Evolutionary conservation across 2,888 invertebrate genomes (phyloP).

Genomic region (Phlogophora meticulosa): DNA sequence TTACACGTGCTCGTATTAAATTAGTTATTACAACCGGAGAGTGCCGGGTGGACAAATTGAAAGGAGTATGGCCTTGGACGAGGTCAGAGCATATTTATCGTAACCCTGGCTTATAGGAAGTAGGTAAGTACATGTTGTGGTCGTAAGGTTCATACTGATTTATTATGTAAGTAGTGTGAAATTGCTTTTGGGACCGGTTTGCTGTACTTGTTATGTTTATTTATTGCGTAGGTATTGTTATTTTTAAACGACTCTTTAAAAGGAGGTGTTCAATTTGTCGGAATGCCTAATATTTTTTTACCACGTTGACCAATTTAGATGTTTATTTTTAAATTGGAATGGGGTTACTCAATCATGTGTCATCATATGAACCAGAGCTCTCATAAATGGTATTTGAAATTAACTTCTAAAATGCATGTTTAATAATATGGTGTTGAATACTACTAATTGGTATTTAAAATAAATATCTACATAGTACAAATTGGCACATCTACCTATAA

Average conservation of each 20-base stretch:
- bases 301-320: too few relatives aligned
- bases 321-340: too few relatives aligned
- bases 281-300: too few relatives aligned
- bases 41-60: constrained; percentile 46
- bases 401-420: too few relatives aligned
- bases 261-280: background rate
- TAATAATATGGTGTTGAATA: too few relatives aligned
- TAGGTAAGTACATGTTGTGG: constrained; percentile 39
- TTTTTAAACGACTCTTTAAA: background rate
- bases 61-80: constrained; percentile 60
- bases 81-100: constrained; percentile 55
- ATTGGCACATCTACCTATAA: too few relatives aligned
- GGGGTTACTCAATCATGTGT: too few relatives aligned
- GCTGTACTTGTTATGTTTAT: constrained; percentile 9
- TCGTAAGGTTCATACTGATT: constrained; percentile 52
- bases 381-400: too few relatives aligned
- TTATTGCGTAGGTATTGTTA: constrained; percentile 26
- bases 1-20: constrained; percentile 30
- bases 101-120: constrained; percentile 63
- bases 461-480: too few relatives aligned
- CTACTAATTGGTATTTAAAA: too few relatives aligned
- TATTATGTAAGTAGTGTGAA: constrained; percentile 54
- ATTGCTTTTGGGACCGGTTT: constrained; percentile 30
- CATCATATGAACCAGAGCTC: too few relatives aligned
- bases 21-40: constrained; percentile 21